These are phyloP conservation scores for Gambusia affinis DNA, from an alignment of 2,113 vertebrate species.

Conservation along the genomic window DNA sequence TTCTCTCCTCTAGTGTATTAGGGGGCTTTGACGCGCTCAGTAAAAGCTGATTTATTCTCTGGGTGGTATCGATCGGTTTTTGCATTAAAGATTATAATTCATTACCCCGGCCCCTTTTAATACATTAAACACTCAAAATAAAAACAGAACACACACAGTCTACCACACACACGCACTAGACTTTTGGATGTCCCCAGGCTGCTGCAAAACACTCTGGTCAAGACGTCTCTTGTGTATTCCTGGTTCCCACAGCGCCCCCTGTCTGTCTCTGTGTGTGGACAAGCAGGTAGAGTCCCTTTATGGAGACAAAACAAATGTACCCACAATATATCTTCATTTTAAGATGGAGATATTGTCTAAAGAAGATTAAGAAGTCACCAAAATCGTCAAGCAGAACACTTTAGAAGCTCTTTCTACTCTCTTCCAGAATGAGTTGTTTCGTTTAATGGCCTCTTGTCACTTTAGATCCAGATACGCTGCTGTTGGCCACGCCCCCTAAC, in stretches of 20 bases:
- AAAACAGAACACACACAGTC: conserved; percentile 79
- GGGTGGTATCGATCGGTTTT: conserved; percentile 83
- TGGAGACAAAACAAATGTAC: neutral
- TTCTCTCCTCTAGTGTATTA: conserved; percentile 83
- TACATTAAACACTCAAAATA: conserved; percentile 88
- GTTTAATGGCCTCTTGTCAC: too few species aligned
- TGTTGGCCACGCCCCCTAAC: too few species aligned
- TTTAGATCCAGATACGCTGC: too few species aligned
- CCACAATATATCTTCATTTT: neutral
- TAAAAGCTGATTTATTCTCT: conserved; percentile 89
- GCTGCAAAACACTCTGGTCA: conserved; percentile 69
- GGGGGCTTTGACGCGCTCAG: conserved; percentile 83
- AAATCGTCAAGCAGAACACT: neutral
- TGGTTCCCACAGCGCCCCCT: conserved; percentile 30
- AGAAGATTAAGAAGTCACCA: neutral
- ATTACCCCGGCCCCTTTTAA: conserved; percentile 84
- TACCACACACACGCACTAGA: conserved; percentile 24
- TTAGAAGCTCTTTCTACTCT: neutral
- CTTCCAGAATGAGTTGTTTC: too few species aligned
- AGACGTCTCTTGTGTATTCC: conserved; percentile 48
- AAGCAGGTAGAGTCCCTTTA: neutral
- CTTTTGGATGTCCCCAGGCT: conserved; percentile 61
- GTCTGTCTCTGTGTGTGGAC: conserved; percentile 14
- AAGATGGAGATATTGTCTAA: neutral
- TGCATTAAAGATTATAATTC: conserved; percentile 90